Base-by-base conservation (phyloP, 2,797 vertebrate genomes). In the Anniella stebbinsi region DNA sequence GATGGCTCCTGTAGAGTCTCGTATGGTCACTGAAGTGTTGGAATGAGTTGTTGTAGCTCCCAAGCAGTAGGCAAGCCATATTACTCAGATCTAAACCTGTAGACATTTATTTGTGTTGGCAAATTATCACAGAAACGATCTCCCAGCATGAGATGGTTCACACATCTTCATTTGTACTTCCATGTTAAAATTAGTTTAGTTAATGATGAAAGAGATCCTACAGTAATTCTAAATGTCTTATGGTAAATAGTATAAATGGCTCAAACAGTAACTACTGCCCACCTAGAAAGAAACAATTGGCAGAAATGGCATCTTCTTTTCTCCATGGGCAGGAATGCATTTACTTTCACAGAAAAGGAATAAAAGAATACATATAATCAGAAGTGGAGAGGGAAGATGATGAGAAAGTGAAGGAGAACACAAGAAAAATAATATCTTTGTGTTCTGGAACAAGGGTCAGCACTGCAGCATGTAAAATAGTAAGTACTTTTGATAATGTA, bases 11-110 rank as follows among this genome's bases (percentile, higher is more conserved):
- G 1, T 0, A 0, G 30, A 0, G 30, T 63, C 69, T 51, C 48
- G 0, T 0, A 33, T 7, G 25, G 1, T 4, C 0, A 33, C n/a
- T 88, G 63, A 84, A 57, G 25, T 83, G 15, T 21, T 21, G n/a
- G 51, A 2, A 66, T 63, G 70, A 0, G 25, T 0, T 0, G 54
- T 25, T n/a, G 12, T 12, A 7, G 28, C 86, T 87, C 38, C 69
- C 7, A 78, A 57, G 23, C 30, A 41, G 5, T 36, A 36, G 33
- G 38, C 36, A 45, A 82, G 18, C 48, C 18, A 36, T 70, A 78
- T 48, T 57, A 45, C 41, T 63, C 72, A 84, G 36, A 84, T n/a
- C 48, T 13, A 48, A 85, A 80, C 66, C 30, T 23, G 30, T 18
- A 67, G 63, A 45, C 15, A 2, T 54, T 54, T 87, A 9, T 69